Base-by-base conservation (phyloP, 2,113 vertebrate species). In the Platichthys stellatus region DNA sequence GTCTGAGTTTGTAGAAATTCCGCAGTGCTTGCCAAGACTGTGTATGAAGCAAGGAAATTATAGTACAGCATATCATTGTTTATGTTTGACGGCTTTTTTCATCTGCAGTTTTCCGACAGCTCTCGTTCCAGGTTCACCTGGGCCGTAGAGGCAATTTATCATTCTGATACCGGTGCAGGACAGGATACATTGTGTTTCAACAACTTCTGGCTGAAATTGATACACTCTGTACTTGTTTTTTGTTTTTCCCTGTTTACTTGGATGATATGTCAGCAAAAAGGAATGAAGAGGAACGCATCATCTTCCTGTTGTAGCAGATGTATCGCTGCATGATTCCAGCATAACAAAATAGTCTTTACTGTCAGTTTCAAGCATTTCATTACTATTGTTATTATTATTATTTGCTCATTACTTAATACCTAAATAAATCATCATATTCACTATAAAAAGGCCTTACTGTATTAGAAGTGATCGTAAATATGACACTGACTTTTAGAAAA, bases 1-100 rank as follows among this genome's bases (percentile, higher is more conserved):
- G 94, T 94, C 92, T 93, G 92, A 90, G 81, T 93, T 91, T 93
- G 92, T 92, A 89, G 86, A 91, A 93, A 93, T 92, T 92, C 92
- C 90, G 90, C 53, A 59, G 68, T 26, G 69, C 86, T 74, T 93
- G 92, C 89, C 90, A 90, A 86, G 75, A 78, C 84, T 78, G 54
- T 82, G 74, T 81, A 76, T 56, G 77, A 65, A 81, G 82, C 78
- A 77, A 69, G 70, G 57, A 88, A 90, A 92, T 92, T 91, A 92
- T 81, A 88, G 81, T 80, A 91, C 84, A 90, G 62, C 88, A 75
- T 83, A 89, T 91, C 90, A 89, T 86, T 93, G 92, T 91, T 94
- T 92, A 75, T 84, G 68, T 91, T 88, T 88, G 82, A 90, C 86
- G 77, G 67, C 31, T 81, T 88, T 81, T 86, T 31, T 71, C 60